A percentile compares a stretch with the other conserved stretches of the same genome.
These are phyloP conservation scores for Drosophila engyochracea DNA, from an alignment of 2,888 invertebrate species.

Conservation along the genomic window DNA sequence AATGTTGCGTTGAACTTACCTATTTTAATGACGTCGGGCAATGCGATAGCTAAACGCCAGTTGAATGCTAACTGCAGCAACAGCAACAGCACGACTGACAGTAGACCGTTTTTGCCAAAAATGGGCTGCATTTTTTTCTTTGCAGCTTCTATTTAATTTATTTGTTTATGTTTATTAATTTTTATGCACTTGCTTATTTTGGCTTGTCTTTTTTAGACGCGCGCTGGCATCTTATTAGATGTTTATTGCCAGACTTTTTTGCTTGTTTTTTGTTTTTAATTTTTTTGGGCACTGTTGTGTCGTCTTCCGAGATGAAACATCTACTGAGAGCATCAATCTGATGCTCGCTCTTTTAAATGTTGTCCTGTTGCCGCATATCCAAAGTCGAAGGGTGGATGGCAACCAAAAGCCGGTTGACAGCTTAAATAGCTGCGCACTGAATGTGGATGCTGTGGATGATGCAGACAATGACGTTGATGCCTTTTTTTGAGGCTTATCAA, in stretches of 20 bases:
- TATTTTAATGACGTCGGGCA: conserved; percentile 84
- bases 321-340: conserved; percentile 56
- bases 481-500: not conserved
- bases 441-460: conserved; percentile 45
- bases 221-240: conserved; percentile 40
- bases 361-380: conserved; percentile 66
- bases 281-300: conserved; percentile 4
- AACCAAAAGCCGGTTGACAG: conserved; percentile 75
- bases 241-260: not conserved
- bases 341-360: conserved; percentile 60
- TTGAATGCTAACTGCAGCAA: conserved; percentile 43
- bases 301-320: conserved; percentile 53
- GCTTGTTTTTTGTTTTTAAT: not conserved
- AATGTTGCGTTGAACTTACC: conserved; percentile 65
- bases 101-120: conserved; percentile 21
- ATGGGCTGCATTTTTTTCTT: conserved; percentile 52
- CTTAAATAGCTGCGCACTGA: conserved; percentile 55
- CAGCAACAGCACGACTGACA: conserved; percentile 44
- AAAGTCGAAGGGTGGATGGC: conserved; percentile 41
- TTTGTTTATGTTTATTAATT: conserved; percentile 9
- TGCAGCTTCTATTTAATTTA: not conserved
- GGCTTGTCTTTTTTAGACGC: conserved; percentile 20
- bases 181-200: not conserved
- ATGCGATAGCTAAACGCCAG: conserved; percentile 53
- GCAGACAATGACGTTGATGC: not conserved